Conservation (phyloP, 1,140 invertebrate genomes). For the Drosophila auraria region DNA sequence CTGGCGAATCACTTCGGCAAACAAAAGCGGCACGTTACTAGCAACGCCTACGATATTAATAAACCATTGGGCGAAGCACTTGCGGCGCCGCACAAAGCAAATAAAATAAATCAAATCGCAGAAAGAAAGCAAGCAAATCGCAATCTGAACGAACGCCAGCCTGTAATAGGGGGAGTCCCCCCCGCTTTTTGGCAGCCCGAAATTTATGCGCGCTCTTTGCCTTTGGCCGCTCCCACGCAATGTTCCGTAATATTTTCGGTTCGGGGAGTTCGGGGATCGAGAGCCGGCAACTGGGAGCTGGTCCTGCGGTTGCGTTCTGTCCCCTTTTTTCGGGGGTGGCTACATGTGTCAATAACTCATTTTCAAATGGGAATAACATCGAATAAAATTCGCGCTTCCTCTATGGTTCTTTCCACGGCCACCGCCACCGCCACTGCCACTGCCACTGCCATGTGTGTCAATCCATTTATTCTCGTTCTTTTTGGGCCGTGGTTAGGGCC, state of each 20-base stretch:
- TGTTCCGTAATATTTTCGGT: slow-evolving; percentile 23
- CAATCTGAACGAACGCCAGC: slow-evolving; percentile 67
- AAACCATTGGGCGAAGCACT: slow-evolving; percentile 73
- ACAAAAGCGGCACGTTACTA: slow-evolving; percentile 62
- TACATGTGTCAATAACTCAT: slow-evolving; percentile 78
- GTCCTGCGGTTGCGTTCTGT: slow-evolving; percentile 47
- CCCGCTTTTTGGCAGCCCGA: slow-evolving; percentile 55
- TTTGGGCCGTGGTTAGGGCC: slow-evolving; percentile 32
- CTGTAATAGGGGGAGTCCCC: slow-evolving; percentile 60
- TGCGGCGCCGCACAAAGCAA: slow-evolving; percentile 84
- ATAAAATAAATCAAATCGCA: slow-evolving; percentile 84
- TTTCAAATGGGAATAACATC: slow-evolving; percentile 83
- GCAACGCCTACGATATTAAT: slow-evolving; percentile 82
- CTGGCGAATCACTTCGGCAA: slow-evolving; percentile 50
- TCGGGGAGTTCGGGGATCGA: not conserved
- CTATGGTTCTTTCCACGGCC: slow-evolving; percentile 28
- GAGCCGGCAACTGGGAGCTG: slow-evolving; percentile 4
- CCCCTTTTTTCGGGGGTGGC: slow-evolving; percentile 59
- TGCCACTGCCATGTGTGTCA: slow-evolving; percentile 63
- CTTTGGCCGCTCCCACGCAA: slow-evolving; percentile 67
- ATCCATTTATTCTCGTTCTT: slow-evolving; percentile 46
- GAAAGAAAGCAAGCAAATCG: slow-evolving; percentile 74
- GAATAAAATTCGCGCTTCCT: slow-evolving; percentile 79
- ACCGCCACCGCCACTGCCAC: slow-evolving; percentile 27
- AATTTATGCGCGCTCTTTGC: slow-evolving; percentile 73